phyloP scores from a whole-genome alignment of 2,888 invertebrate species.

The Dasypogon diadema region DNA sequence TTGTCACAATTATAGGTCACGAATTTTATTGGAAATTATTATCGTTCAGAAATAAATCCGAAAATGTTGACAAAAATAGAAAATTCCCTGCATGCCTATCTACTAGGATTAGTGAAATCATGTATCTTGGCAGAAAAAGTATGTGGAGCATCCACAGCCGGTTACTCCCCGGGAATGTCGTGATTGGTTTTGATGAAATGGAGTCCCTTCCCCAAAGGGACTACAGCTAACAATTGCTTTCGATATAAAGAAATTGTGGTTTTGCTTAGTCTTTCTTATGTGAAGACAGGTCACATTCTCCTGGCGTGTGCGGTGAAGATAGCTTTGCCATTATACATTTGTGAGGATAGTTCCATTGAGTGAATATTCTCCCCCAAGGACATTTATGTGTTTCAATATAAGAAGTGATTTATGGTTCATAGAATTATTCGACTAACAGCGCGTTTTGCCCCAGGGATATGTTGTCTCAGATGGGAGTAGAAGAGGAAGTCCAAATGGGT shows the following conservation, averaged over 20 bases:
- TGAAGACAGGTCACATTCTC: not conserved
- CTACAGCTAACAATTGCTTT: conserved; percentile 21
- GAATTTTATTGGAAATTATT: conserved; percentile 33
- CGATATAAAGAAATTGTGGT: conserved; percentile 4
- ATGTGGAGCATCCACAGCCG: not conserved
- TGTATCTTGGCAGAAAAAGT: conserved; percentile 3
- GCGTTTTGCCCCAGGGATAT: not conserved
- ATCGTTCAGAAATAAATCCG: not conserved
- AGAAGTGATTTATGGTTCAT: conserved; percentile 34
- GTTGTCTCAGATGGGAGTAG: not conserved
- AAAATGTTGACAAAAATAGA: not conserved
- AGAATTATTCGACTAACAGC: conserved; percentile 1
- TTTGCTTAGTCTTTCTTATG: not conserved
- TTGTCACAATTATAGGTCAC: too few species aligned
- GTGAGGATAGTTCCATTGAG: not conserved
- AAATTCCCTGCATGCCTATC: conserved; percentile 7
- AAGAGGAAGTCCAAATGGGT: not conserved
- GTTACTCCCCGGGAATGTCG: not conserved
- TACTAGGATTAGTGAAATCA: conserved; percentile 13
- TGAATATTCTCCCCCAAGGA: not conserved
- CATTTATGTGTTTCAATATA: not conserved
- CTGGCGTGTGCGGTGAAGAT: not conserved
- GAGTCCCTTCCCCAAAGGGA: not conserved
- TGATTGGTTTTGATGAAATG: conserved; percentile 40
- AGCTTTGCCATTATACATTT: not conserved